A percentile compares a stretch with the other conserved stretches of the same genome.
Conservation (phyloP, 1,140 invertebrate species). For the Leptoteleia sp. region DNA sequence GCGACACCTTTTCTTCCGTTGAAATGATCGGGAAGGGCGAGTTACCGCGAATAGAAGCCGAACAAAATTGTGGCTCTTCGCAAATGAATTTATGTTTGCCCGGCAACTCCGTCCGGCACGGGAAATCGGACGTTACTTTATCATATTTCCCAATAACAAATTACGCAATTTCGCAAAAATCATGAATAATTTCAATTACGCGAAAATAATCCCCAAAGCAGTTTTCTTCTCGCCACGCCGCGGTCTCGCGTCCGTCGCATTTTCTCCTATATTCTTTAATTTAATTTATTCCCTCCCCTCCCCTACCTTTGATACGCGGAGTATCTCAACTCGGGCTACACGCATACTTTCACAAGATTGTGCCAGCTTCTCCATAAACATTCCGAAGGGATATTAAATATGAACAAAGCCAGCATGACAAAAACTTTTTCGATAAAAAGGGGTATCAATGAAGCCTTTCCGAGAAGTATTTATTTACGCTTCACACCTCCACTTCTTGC, state of each 20-base stretch:
- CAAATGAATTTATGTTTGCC: too few species aligned
- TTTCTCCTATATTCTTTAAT: neutral
- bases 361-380: constrained; percentile 3
- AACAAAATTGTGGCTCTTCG: too few species aligned
- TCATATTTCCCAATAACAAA: constrained; percentile 26
- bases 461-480: constrained; percentile 52
- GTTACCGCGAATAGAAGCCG: too few species aligned
- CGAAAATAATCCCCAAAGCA: neutral
- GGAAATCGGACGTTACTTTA: too few species aligned
- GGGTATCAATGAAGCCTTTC: constrained; percentile 43
- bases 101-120: too few species aligned
- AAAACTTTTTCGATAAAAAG: constrained; percentile 30
- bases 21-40: too few species aligned
- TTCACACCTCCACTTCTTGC: constrained; percentile 36
- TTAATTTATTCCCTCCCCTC: neutral
- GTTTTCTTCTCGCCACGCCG: too few species aligned
- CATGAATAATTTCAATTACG: constrained; percentile 20
- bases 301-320: too few species aligned
- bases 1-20: too few species aligned
- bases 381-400: constrained; percentile 17
- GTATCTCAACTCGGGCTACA: neutral
- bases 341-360: neutral
- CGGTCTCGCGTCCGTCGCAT: too few species aligned
- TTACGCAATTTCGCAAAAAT: neutral
- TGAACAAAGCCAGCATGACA: constrained; percentile 27